phyloP scores from a whole-genome alignment of 2,888 invertebrate species.

The Gastracanthus pulcherrimus region DNA sequence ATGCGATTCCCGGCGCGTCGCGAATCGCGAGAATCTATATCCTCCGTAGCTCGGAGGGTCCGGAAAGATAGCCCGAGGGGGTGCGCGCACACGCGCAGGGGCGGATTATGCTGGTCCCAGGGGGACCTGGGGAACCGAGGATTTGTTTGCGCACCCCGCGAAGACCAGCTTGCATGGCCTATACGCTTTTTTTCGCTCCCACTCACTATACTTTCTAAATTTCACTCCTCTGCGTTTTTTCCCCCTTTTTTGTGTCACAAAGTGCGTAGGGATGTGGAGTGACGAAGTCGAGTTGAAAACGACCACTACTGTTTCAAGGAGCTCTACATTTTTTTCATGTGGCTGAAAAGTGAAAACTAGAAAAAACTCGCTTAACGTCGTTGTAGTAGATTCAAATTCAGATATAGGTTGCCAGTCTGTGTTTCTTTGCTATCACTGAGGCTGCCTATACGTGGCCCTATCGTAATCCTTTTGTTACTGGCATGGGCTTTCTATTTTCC shows the following conservation, averaged over 20 bases:
- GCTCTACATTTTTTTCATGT: neutral
- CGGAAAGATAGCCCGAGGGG: conserved; percentile 50
- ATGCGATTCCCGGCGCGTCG: conserved; percentile 63
- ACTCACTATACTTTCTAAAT: conserved; percentile 3
- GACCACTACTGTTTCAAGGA: neutral
- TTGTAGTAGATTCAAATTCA: too few relatives aligned
- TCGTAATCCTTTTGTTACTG: too few relatives aligned
- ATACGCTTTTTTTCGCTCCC: neutral
- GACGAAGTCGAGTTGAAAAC: too few relatives aligned
- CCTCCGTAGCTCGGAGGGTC: conserved; percentile 35
- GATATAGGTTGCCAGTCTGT: neutral
- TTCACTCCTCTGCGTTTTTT: conserved; percentile 14
- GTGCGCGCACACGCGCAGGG: conserved; percentile 16
- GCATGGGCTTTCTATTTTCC: too few relatives aligned
- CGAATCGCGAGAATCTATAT: conserved; percentile 68
- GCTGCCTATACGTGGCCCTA: too few relatives aligned
- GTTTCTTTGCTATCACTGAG: too few relatives aligned
- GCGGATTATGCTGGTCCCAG: conserved; percentile 60
- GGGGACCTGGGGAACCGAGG: conserved; percentile 61
- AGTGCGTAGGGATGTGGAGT: too few relatives aligned
- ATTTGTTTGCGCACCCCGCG: conserved; percentile 45
- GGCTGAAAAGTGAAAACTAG: neutral
- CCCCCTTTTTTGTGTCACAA: neutral
- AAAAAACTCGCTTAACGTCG: too few relatives aligned
- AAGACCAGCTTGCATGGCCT: neutral